Conservation (phyloP, 1,140 invertebrate genomes). For the Drosophila funebris region DNA sequence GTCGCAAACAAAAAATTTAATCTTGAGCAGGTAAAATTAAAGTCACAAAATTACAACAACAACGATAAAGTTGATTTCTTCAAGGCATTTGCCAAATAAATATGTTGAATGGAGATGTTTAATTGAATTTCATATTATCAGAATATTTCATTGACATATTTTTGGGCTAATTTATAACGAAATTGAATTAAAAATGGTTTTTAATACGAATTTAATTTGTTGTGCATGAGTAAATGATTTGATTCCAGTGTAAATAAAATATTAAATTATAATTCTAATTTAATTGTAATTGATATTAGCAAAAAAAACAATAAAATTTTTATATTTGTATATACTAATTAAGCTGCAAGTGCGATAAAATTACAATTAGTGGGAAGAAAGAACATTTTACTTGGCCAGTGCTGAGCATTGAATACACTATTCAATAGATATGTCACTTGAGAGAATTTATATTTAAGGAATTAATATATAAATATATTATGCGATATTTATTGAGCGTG, state of each 20-base stretch:
- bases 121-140: background rate
- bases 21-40: background rate
- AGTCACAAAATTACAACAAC: background rate
- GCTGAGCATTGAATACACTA: background rate
- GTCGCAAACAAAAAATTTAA: background rate
- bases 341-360: conserved; percentile 33
- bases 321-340: conserved; percentile 61
- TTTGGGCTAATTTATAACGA: background rate
- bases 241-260: conserved; percentile 50
- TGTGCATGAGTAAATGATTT: conserved; percentile 34
- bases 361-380: background rate
- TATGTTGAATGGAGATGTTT: background rate
- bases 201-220: conserved; percentile 33
- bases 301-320: too few species aligned
- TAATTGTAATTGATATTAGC: conserved; percentile 56
- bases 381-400: too few species aligned
- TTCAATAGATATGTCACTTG: too few species aligned
- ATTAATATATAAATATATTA: too few species aligned
- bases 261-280: conserved; percentile 64
- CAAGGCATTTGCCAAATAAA: background rate
- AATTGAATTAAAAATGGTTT: background rate
- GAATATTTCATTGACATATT: background rate
- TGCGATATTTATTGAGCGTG: too few species aligned
- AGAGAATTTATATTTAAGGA: too few species aligned
- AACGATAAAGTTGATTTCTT: background rate